phyloP scores from a whole-genome alignment of 2,797 vertebrate genomes.

The Phylloscopus collybita region DNA sequence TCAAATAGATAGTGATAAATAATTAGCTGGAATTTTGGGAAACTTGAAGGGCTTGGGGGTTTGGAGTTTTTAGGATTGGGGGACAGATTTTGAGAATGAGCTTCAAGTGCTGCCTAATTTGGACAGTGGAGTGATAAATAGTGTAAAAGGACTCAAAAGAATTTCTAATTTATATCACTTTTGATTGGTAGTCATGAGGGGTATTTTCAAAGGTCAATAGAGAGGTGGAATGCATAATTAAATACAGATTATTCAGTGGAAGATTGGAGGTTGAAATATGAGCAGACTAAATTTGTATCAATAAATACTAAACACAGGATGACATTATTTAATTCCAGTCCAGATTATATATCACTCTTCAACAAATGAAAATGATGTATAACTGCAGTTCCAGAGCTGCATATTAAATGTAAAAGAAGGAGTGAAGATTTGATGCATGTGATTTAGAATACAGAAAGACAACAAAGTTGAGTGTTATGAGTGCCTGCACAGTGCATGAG shows the following conservation, averaged over 20 bases:
- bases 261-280: conserved; percentile 63
- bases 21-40: neutral
- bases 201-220: conserved; percentile 66
- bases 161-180: conserved; percentile 51
- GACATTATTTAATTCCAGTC: conserved; percentile 61
- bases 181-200: conserved; percentile 56
- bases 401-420: conserved; percentile 32
- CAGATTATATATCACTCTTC: conserved; percentile 53
- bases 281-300: conserved; percentile 68
- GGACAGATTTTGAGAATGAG: neutral
- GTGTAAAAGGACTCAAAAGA: conserved; percentile 16
- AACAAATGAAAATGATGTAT: conserved; percentile 66
- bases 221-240: conserved; percentile 71
- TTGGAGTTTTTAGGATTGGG: neutral
- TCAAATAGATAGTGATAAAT: neutral
- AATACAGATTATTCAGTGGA: conserved; percentile 52
- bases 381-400: conserved; percentile 42
- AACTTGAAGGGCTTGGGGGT: neutral
- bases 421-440: conserved; percentile 39
- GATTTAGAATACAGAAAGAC: conserved; percentile 34
- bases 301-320: conserved; percentile 67
- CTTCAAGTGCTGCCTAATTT: conserved; percentile 9
- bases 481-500: neutral
- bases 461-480: neutral
- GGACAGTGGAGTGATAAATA: conserved; percentile 31